Evolutionary conservation across 2,113 vertebrate genomes (phyloP), one percentile per base, ranked within the genome.

Genomic region (Xiphophorus hellerii): DNA sequence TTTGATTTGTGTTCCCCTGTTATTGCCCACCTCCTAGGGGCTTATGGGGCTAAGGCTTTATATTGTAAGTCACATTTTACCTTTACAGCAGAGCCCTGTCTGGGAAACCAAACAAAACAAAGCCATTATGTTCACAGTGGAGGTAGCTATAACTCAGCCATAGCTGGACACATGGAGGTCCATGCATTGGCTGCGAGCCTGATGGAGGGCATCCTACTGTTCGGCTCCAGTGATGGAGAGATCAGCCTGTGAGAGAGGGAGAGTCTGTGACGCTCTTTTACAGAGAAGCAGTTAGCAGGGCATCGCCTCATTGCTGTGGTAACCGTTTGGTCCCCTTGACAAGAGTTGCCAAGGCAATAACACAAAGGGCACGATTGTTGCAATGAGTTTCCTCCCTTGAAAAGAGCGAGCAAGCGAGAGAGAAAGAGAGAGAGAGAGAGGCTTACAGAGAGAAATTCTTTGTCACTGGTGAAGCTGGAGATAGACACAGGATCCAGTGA

Each of bases 331-430:
- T 90, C 86, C 58, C 87, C 76, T 87, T 91, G 89, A 93, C 87
- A 89, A 73, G 84, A 86, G 89, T 92, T 94, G 92, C 92, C 90
- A 93, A 88, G 92, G 93, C 81, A 65, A 93, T 88, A 86, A 90
- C 92, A 95, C 93, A 95, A 95, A 95, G 93, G 82, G 78, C 88
- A 85, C 29, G 78, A 94, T 93, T 94, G 93, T 94, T 92, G 87
- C 83, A 77, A 88, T 85, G 74, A 86, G 83, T 90, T 92, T 94
- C 88, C 84, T 93, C 89, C 76, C 84, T 86, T 88, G 90, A 93
- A 90, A 87, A 71, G 82, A 88, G 84, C 1, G 85, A 77, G 48
- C 8, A 2, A 88, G 84, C 89, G 90, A 90, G 85, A 90, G 9
- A 86, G 91, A 68, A 89, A 79, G 85, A 39, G 88, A 86, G 91